Conservation (phyloP, 2,797 vertebrate genomes). For the Pangasius larnaudii region DNA sequence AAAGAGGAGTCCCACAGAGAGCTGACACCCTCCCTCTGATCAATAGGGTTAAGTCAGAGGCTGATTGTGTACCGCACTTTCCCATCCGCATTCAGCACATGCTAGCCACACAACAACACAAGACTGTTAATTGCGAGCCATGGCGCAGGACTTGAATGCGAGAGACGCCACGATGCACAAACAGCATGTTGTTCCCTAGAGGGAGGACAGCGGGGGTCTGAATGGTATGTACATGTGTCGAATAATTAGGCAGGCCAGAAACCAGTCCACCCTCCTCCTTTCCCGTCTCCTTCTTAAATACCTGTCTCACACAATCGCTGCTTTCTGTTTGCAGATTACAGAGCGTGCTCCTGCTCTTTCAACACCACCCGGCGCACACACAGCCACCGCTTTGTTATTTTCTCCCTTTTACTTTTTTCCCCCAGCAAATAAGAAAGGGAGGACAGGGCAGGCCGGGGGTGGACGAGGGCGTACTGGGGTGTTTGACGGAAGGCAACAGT, state of each 20-base stretch:
- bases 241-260: slow-evolving; percentile 75
- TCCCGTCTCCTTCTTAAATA: slow-evolving; percentile 62
- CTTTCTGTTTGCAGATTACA: slow-evolving; percentile 53
- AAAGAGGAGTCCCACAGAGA: slow-evolving; percentile 35
- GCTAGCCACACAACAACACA: slow-evolving; percentile 72
- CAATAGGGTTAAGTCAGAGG: slow-evolving; percentile 56
- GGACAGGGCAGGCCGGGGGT: slow-evolving; percentile 30
- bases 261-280: slow-evolving; percentile 57
- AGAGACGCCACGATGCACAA: slow-evolving; percentile 75
- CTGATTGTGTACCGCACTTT: slow-evolving; percentile 53
- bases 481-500: slow-evolving; percentile 37
- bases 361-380: slow-evolving; percentile 46
- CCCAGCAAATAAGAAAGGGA: slow-evolving; percentile 29
- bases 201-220: slow-evolving; percentile 54
- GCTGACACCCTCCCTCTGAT: slow-evolving; percentile 55
- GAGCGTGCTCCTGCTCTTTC: slow-evolving; percentile 56
- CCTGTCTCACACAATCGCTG: slow-evolving; percentile 66
- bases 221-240: slow-evolving; percentile 74
- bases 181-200: slow-evolving; percentile 73
- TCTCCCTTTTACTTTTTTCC: slow-evolving; percentile 19
- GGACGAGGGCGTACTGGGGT: slow-evolving; percentile 24
- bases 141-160: slow-evolving; percentile 68
- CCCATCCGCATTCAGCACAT: slow-evolving; percentile 54
- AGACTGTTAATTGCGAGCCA: slow-evolving; percentile 76
- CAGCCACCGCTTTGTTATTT: slow-evolving; percentile 57